These are phyloP conservation scores for Triops longicaudatus DNA, from an alignment of 1,140 invertebrate species.

Conservation along the genomic window DNA sequence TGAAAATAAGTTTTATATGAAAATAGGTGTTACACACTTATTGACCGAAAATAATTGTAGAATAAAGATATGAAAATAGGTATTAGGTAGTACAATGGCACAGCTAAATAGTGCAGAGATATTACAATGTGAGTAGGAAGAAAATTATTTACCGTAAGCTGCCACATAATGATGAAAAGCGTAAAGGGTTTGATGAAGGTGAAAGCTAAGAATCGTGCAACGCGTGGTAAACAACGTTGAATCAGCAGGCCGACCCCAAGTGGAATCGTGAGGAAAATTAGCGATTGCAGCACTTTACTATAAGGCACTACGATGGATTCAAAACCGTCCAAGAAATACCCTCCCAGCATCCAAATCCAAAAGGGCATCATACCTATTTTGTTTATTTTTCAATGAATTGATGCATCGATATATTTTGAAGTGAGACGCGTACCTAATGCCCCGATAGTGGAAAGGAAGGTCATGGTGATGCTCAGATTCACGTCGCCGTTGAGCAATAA, in stretches of 20 bases:
- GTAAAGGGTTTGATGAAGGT: slow-evolving; percentile 76
- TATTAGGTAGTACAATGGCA: neutral
- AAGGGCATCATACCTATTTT: slow-evolving; percentile 80
- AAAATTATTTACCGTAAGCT: neutral
- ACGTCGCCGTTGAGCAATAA: slow-evolving; percentile 78
- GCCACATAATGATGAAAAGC: slow-evolving; percentile 57
- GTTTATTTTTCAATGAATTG: slow-evolving; percentile 19
- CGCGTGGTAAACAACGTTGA: slow-evolving; percentile 54
- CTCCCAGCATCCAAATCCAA: slow-evolving; percentile 82
- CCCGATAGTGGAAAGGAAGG: slow-evolving; percentile 71
- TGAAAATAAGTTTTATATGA: too few species aligned
- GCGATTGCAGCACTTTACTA: slow-evolving; percentile 60
- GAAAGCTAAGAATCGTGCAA: slow-evolving; percentile 59
- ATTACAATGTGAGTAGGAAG: too few species aligned
- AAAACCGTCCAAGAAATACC: slow-evolving; percentile 62
- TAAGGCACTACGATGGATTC: slow-evolving; percentile 70
- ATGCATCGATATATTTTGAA: neutral
- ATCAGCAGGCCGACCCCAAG: slow-evolving; percentile 68
- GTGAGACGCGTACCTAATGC: slow-evolving; percentile 59
- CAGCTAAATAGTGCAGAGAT: too few species aligned
- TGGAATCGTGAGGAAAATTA: slow-evolving; percentile 69
- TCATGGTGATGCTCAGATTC: slow-evolving; percentile 86
- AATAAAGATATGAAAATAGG: slow-evolving; percentile 83
- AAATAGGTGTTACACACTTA: too few species aligned
- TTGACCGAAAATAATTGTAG: too few species aligned